phyloP scores from a whole-genome alignment of 2,113 vertebrate genomes.

The Actenoides lindsayi region DNA sequence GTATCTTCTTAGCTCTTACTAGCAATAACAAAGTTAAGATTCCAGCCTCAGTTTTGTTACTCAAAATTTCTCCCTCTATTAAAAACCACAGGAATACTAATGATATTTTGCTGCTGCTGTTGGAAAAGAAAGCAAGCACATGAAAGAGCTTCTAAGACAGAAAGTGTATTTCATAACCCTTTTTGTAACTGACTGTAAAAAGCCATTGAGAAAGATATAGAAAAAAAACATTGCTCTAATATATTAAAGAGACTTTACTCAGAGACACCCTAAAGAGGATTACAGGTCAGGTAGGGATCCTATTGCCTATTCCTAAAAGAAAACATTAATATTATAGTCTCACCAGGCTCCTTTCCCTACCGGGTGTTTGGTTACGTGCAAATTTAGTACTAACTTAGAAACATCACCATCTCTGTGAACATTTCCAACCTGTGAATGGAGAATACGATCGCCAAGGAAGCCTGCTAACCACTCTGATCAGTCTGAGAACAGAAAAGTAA shows the following conservation, averaged over 20 bases:
- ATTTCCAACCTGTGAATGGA: not conserved
- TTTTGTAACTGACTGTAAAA: not conserved
- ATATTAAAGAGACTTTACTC: not conserved
- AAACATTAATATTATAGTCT: not conserved
- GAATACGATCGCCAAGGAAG: not conserved
- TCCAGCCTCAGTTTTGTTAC: not conserved
- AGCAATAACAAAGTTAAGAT: not conserved
- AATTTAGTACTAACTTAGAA: not conserved
- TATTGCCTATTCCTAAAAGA: not conserved
- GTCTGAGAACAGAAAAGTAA: not conserved
- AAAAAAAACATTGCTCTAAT: not conserved
- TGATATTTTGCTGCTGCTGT: not conserved
- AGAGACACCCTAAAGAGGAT: not conserved
- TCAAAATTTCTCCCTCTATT: not conserved
- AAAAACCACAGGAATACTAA: conserved; percentile 30
- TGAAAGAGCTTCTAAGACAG: conserved; percentile 6
- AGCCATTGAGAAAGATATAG: not conserved
- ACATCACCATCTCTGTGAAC: not conserved
- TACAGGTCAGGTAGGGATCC: not conserved
- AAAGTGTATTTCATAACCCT: not conserved
- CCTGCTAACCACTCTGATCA: not conserved
- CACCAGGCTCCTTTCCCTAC: not conserved
- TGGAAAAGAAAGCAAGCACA: not conserved
- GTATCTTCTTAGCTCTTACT: not conserved
- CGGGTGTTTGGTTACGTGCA: not conserved